These are phyloP conservation scores for Cylloceria caligata DNA, from an alignment of 2,888 invertebrate species.

Conservation along the genomic window DNA sequence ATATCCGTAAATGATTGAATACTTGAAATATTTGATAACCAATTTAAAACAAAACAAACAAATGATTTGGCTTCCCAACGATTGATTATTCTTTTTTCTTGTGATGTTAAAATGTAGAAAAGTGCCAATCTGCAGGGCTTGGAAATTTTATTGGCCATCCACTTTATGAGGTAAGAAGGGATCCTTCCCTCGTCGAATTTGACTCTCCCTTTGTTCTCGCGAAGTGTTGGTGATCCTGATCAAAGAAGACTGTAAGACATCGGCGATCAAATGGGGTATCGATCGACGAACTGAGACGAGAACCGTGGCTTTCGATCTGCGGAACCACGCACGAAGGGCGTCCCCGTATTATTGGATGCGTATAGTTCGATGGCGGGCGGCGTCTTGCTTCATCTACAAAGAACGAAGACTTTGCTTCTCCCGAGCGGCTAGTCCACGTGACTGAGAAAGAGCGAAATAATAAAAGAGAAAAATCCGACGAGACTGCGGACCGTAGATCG, in stretches of 20 bases:
- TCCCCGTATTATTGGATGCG: slow-evolving; percentile 77
- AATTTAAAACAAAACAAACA: no score
- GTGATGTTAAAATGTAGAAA: not conserved
- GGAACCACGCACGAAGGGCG: slow-evolving; percentile 75
- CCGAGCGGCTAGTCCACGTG: slow-evolving; percentile 67
- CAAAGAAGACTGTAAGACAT: slow-evolving; percentile 13
- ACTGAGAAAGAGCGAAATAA: slow-evolving; percentile 54
- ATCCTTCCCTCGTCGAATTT: not conserved
- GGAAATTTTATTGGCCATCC: not conserved
- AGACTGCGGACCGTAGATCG: slow-evolving; percentile 38
- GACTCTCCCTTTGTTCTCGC: slow-evolving; percentile 49
- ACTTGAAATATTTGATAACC: not conserved
- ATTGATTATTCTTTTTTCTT: no score
- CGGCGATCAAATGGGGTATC: slow-evolving; percentile 27
- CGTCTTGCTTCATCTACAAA: slow-evolving; percentile 76
- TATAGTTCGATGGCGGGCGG: slow-evolving; percentile 76
- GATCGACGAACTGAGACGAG: slow-evolving; percentile 43
- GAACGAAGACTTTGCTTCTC: slow-evolving; percentile 77
- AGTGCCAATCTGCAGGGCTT: not conserved
- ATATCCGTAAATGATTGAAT: not conserved
- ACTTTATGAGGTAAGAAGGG: not conserved
- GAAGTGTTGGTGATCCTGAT: slow-evolving; percentile 27
- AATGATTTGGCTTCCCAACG: no score
- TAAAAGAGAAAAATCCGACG: slow-evolving; percentile 56
- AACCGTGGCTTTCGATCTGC: slow-evolving; percentile 75